Base-by-base conservation (phyloP, 2,797 vertebrate species). In the Micromesistius poutassou region DNA sequence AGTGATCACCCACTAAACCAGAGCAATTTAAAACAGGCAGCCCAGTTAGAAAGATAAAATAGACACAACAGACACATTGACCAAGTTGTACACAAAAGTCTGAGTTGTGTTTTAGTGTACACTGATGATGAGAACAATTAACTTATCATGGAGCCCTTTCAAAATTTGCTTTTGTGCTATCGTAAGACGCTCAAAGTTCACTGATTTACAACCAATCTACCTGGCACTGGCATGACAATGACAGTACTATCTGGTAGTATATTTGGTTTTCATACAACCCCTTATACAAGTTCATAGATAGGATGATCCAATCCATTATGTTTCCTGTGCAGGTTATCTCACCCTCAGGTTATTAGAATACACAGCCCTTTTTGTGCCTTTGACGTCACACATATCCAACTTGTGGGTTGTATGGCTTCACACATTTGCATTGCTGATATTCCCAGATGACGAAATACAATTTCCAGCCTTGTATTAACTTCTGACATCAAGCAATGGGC, bases 401-500 rank as follows among this genome's bases (percentile, higher is more conserved):
- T 28, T 28, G 25, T 68, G 62, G n/a, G 62, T 28, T 68, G 62
- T 28, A 68, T 68, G 62, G 25, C 25, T 68, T 28, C 25, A 68
- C 62, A 66, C 25, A 28, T 68, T 68, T 68, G 25, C 62, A 68
- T 68, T 28, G 25, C 25, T 68, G 25, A 68, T 66, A 66, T 66
- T 66, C 62, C 62, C 62, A 2, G 62, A 66, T 66, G 62, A 25
- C n/a, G 9, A 16, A 12, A 68, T 68, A 9, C 62, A 4, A 68
- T 68, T 28, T 25, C 38, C 10, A 68, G 62, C 25, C 62, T 68
- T 25, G 62, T 9, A 68, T 68, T 68, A 68, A 68, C 62, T 28
- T n/a, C 55, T 68, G 62, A 68, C 62, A 68, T n/a, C 25, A 68
- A 68, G 62, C 62, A 68, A 68, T 68, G 62, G 62, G 62, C n/a